These are phyloP conservation scores for Dermatophagoides farinae DNA, from an alignment of 1,140 invertebrate genomes.

Conservation along the genomic window DNA sequence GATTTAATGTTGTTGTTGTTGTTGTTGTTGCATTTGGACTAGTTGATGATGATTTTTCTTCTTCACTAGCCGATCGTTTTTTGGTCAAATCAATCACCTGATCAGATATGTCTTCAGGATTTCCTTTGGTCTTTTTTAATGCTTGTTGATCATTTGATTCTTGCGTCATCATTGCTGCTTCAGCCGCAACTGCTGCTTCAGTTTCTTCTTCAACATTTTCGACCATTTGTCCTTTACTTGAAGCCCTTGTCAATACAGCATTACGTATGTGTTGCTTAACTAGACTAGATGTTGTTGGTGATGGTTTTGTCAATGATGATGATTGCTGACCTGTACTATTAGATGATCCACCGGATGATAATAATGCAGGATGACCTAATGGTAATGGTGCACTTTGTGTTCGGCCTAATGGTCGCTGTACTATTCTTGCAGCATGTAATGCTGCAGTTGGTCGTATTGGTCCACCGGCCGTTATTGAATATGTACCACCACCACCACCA, in stretches of 20 bases:
- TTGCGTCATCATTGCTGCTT: conserved; percentile 28
- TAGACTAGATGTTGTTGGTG: conserved; percentile 36
- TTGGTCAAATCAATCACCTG: conserved; percentile 54
- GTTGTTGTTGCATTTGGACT: conserved; percentile 1
- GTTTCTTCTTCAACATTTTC: conserved; percentile 37
- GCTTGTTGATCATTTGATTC: conserved; percentile 22
- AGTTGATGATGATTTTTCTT: conserved; percentile 28
- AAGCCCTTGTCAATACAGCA: conserved; percentile 56
- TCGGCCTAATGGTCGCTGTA: conserved; percentile 55
- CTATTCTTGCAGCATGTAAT: conserved; percentile 34
- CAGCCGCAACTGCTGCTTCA: conserved; percentile 32
- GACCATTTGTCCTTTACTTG: conserved; percentile 37
- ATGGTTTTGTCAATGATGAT: conserved; percentile 29
- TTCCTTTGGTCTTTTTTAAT: background rate
- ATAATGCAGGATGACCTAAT: conserved; percentile 75
- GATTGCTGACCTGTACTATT: background rate
- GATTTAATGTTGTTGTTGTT: background rate
- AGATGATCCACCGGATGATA: conserved; percentile 22
- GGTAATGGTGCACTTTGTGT: conserved; percentile 85
- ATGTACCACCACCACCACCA: background rate
- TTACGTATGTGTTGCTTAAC: conserved; percentile 68
- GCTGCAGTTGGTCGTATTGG: background rate
- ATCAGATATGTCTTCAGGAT: conserved; percentile 35
- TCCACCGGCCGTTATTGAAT: background rate
- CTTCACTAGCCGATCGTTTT: conserved; percentile 27